Base-by-base conservation (phyloP, 2,888 invertebrate genomes). In the Apantesis nais region DNA sequence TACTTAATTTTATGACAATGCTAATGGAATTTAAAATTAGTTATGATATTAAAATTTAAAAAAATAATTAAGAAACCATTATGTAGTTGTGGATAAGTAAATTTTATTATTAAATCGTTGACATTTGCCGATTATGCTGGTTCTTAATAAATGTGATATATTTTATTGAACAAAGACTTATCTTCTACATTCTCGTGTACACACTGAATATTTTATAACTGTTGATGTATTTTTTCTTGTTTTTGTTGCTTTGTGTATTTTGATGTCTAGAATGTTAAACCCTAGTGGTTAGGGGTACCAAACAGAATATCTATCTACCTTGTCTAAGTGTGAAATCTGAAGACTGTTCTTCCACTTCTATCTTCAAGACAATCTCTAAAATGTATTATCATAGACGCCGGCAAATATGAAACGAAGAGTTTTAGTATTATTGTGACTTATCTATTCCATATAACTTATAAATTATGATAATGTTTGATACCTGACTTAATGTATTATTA, bases 401-500 rank as follows among this genome's bases (percentile, higher is more conserved):
- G 41, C 39, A 58, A 66, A 25, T 39, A 58, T 66, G 29, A 58
- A n/a, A 41, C 66, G 29, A 55, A 29, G 29, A 39, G 22, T 31
- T 19, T 39, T 55, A 29, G 39, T 44, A 44, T 63, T 63, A 63
- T 44, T 44, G 41, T 44, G 63, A 44, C 63, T 39, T 61, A 60
- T 52, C 39, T 39, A 25, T 66, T 34, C 22, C 39, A 66, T 39
- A 66, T 19, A 12, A 52, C 58, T 58, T 25, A 58, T 55, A 19
- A 39, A 39, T 63, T 63, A 63, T 41, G 37, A 48, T 63, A 62
- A 60, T 52, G 62, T 67, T 41, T 44, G 62, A 70, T 71, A 75
- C 68, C 62, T 72, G 63, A 77, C 63, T 71, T 73, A 71, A 65
- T 78, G 34, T 67, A 69, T 64, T 67, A 58, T 69, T 70, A 72